Conservation (phyloP, 2,888 invertebrate genomes). For the Electrophaes corylata region DNA sequence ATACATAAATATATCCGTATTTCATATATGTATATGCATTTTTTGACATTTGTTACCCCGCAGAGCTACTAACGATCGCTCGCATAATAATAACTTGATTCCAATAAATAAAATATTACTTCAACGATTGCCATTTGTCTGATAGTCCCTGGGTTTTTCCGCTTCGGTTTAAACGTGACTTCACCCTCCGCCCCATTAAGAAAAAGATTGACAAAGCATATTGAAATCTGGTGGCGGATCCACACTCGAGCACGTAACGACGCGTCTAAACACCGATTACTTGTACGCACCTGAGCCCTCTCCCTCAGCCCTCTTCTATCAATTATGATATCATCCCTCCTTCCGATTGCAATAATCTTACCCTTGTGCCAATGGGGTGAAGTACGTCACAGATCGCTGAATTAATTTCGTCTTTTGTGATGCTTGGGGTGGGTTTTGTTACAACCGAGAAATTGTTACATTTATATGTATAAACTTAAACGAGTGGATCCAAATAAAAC, state of each 20-base stretch:
- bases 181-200: constrained; percentile 1
- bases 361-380: constrained; percentile 19
- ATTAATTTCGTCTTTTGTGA: constrained; percentile 20
- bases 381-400: constrained; percentile 19
- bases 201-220: constrained; percentile 25
- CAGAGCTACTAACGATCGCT: no score
- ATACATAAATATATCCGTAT: no score
- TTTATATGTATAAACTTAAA: no score
- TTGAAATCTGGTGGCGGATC: constrained; percentile 20
- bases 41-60: no score
- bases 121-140: not conserved
- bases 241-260: constrained; percentile 33
- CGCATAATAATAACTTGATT: no score
- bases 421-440: constrained; percentile 6
- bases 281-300: constrained; percentile 39
- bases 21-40: no score
- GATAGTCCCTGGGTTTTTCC: not conserved
- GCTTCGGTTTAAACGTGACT: not conserved
- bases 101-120: no score
- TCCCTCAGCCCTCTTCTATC: constrained; percentile 31
- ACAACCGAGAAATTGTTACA: not conserved
- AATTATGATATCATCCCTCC: constrained; percentile 43
- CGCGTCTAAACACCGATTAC: constrained; percentile 25
- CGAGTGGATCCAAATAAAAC: not conserved
- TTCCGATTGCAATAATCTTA: constrained; percentile 31